These are phyloP conservation scores for Pseudanteris insignis DNA, from an alignment of 2,888 invertebrate species.

Conservation along the genomic window DNA sequence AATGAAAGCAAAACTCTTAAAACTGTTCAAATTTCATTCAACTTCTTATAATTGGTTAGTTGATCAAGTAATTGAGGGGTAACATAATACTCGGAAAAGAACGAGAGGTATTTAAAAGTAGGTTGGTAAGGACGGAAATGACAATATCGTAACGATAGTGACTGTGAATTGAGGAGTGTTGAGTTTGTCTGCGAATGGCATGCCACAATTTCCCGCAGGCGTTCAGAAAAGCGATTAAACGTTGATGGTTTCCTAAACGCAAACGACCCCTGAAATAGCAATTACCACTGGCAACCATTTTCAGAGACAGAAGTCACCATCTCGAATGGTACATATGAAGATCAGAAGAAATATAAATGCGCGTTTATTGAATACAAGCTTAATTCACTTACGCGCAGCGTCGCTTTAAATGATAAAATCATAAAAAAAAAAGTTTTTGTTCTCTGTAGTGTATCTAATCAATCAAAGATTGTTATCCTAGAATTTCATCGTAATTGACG, in stretches of 20 bases:
- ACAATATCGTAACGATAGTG: constrained; percentile 38
- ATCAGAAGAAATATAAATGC: too few relatives aligned
- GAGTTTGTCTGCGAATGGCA: constrained; percentile 41
- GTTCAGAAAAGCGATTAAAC: constrained; percentile 64
- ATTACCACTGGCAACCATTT: constrained; percentile 57
- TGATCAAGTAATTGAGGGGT: background rate
- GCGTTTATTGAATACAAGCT: too few relatives aligned
- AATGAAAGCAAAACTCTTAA: too few relatives aligned
- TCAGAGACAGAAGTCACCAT: constrained; percentile 48
- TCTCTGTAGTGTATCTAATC: too few relatives aligned
- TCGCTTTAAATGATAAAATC: too few relatives aligned
- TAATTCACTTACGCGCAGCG: too few relatives aligned
- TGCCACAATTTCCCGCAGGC: constrained; percentile 57
- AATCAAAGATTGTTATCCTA: too few relatives aligned
- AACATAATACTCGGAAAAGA: background rate
- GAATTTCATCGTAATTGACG: too few relatives aligned
- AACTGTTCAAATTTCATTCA: too few relatives aligned
- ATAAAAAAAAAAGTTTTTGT: too few relatives aligned
- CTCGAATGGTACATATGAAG: constrained; percentile 43
- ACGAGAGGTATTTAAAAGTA: constrained; percentile 32
- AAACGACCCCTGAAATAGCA: constrained; percentile 62
- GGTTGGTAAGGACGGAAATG: constrained; percentile 38
- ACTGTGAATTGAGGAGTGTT: constrained; percentile 37
- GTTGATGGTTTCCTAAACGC: constrained; percentile 66
- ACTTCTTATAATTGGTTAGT: too few relatives aligned